Evolutionary conservation across 2,888 invertebrate species (phyloP), one percentile per base, ranked within the genome.

Genomic region (Phengaris alcon): DNA sequence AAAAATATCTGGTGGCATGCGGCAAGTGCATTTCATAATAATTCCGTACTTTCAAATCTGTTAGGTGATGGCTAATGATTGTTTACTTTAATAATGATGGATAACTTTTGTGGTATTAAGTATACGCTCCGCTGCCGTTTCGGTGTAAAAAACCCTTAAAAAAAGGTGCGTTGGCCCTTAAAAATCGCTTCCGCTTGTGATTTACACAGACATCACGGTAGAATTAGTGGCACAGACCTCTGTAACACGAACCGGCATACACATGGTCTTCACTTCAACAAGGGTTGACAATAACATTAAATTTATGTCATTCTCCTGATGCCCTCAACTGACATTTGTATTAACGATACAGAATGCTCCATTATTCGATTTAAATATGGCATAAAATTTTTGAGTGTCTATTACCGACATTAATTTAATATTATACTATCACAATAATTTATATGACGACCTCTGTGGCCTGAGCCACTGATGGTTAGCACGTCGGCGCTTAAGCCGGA

Each of bases 241-340:
- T 84, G 93, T 89, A 92, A 93, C 89, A 85, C 84, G 90, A 93
- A 81, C 87, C 84, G 81, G 81, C 82, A 82, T 89, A 88, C 93
- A 91, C 91, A 92, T 92, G 92, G 90, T 90, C 89, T 89, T 91
- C 91, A 91, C 91, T 91, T 86, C 86, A 86, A 86, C 86, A 85
- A 87, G 91, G 91, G 90, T 86, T 84, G 87, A 87, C 88, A 89
- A 88, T 86, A 87, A 91, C 88, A 89, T 88, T 86, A 88, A 90
- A 90, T 91, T 91, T 90, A 90, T 93, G 91, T 92, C 91, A 90
- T 89, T 91, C 90, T 89, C 88, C 81, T 85, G 86, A 86, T 86
- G 85, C 80, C 81, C 82, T 78, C 77, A 79, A 82, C 90, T 92
- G 91, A 93, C 91, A 90, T 89, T 91, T 88, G 84, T 86, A 88